A percentile compares a stretch with the other conserved stretches of the same genome.
Conservation (phyloP, 2,797 vertebrate species). For the Gallinago nigripennis region DNA sequence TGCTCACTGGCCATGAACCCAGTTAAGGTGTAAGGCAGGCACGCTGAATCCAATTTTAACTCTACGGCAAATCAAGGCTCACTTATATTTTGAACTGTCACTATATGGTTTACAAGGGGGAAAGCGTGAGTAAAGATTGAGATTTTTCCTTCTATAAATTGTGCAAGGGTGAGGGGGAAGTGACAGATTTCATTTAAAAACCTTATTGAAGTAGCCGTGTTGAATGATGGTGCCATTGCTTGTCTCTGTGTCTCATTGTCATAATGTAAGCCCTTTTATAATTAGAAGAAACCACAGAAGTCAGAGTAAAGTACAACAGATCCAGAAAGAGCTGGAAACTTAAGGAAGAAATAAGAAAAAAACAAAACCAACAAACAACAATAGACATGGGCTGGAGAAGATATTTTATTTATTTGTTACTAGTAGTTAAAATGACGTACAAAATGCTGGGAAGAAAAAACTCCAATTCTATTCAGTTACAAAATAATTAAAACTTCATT, state of each 20-base stretch:
- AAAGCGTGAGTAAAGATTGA: slow-evolving; percentile 42
- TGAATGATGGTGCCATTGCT: slow-evolving; percentile 57
- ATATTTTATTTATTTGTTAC: slow-evolving; percentile 78
- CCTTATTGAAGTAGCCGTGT: slow-evolving; percentile 39
- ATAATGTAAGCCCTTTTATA: slow-evolving; percentile 62
- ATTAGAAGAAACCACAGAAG: slow-evolving; percentile 62
- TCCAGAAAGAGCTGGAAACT: slow-evolving; percentile 63
- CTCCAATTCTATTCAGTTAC: slow-evolving; percentile 75
- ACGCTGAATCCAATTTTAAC: not conserved
- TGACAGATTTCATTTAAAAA: slow-evolving; percentile 57
- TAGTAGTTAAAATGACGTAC: slow-evolving; percentile 76
- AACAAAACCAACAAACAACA: slow-evolving; percentile 8
- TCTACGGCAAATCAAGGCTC: not conserved
- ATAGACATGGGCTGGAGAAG: slow-evolving; percentile 61
- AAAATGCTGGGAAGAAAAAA: slow-evolving; percentile 74
- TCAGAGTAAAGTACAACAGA: slow-evolving; percentile 63
- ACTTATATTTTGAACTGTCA: slow-evolving; percentile 37
- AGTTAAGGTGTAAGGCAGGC: not conserved
- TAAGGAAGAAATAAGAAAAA: slow-evolving; percentile 9
- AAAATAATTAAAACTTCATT: slow-evolving; percentile 75
- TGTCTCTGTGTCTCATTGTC: slow-evolving; percentile 44
- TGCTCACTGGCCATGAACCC: not conserved
- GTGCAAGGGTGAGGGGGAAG: slow-evolving; percentile 37
- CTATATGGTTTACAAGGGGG: slow-evolving; percentile 19
- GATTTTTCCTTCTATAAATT: slow-evolving; percentile 53